Conservation (phyloP, 2,797 vertebrate genomes). For the Oryzias dopingdopingensis region DNA sequence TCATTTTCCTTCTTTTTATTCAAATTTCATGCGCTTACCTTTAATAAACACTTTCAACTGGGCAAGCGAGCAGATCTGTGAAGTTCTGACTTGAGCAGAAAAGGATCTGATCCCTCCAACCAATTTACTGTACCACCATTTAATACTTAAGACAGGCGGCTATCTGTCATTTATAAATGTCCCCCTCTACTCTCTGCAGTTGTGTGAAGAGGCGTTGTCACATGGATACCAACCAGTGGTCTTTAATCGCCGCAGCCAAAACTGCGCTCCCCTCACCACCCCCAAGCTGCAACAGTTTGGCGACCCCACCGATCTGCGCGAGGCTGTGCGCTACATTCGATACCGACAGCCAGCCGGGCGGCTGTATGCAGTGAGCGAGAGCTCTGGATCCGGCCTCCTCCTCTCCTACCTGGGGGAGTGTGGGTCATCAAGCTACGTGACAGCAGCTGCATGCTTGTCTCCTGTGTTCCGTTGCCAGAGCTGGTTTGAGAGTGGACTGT, state of each 20-base stretch:
- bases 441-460: conserved; percentile 82
- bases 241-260: conserved; percentile 85
- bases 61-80: not conserved
- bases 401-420: conserved; percentile 86
- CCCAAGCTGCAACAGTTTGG: conserved; percentile 84
- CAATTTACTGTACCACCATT: not conserved
- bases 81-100: not conserved
- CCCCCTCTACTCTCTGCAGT: conserved; percentile 50
- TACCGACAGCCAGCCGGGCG: conserved; percentile 78
- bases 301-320: conserved; percentile 81
- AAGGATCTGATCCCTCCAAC: not conserved
- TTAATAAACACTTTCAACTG: not conserved
- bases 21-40: no score
- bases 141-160: not conserved
- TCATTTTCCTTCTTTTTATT: no score
- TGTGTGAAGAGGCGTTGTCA: conserved; percentile 78
- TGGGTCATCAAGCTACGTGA: conserved; percentile 84
- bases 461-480: conserved; percentile 83
- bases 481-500: conserved; percentile 82
- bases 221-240: conserved; percentile 83
- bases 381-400: conserved; percentile 83
- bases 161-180: not conserved
- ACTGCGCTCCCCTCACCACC: conserved; percentile 79
- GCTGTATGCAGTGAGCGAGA: conserved; percentile 82
- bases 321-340: conserved; percentile 83